A percentile compares a stretch with the other conserved stretches of the same genome.
phyloP scores from a whole-genome alignment of 1,140 invertebrate genomes.

The Hestina assimilis region DNA sequence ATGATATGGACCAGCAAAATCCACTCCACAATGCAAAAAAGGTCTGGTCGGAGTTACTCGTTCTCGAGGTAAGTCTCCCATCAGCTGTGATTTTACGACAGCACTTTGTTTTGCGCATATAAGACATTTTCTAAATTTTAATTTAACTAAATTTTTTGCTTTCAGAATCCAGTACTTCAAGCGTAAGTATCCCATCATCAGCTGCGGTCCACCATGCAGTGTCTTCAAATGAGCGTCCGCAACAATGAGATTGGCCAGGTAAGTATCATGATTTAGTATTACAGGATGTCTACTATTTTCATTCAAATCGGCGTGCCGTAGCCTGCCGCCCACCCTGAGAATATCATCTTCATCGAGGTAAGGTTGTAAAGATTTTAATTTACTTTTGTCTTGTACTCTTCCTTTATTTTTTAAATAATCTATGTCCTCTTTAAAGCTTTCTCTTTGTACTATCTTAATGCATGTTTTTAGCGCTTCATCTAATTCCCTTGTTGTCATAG shows the following conservation, averaged over 20 bases:
- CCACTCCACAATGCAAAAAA: too few relatives aligned
- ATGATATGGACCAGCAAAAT: too few relatives aligned
- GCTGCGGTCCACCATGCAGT: constrained; percentile 18
- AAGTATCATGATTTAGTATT: neutral
- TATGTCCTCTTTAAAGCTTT: too few relatives aligned
- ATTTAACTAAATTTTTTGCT: constrained; percentile 15
- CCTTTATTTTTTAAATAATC: too few relatives aligned
- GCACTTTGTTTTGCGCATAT: constrained; percentile 20
- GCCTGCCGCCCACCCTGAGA: constrained; percentile 18
- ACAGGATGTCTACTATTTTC: constrained; percentile 15
- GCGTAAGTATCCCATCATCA: constrained; percentile 15
- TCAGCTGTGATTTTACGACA: too few relatives aligned
- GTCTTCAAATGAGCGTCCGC: constrained; percentile 10
- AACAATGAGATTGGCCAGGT: neutral
- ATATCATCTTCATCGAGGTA: constrained; percentile 16
- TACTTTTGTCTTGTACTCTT: constrained; percentile 2
- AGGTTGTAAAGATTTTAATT: constrained; percentile 10
- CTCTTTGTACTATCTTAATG: too few relatives aligned
- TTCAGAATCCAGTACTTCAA: constrained; percentile 11
- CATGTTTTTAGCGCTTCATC: too few relatives aligned
- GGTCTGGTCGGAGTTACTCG: too few relatives aligned
- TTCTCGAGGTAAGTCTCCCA: too few relatives aligned
- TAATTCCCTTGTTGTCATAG: constrained; percentile 42
- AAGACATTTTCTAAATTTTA: constrained; percentile 4
- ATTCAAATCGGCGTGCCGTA: neutral